Percentiles rank a stretch among this genome's conserved stretches.
Evolutionary conservation across 2,113 vertebrate species (phyloP).

Genomic region (Rhinogobius similis): DNA sequence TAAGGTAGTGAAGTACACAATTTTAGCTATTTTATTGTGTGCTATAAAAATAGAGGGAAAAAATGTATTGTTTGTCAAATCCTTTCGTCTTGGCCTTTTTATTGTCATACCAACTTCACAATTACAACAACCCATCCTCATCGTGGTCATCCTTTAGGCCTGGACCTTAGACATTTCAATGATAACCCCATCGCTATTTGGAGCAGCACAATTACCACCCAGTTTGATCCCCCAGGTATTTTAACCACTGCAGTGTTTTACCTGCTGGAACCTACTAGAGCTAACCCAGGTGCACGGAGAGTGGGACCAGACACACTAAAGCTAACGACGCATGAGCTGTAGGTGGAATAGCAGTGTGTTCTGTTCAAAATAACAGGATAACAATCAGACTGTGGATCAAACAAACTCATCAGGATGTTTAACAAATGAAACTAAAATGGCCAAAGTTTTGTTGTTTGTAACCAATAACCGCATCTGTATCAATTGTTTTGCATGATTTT

Average conservation of each 20-base stretch:
- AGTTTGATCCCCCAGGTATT: constrained; percentile 93
- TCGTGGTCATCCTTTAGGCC: constrained; percentile 85
- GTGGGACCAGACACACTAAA: constrained; percentile 41
- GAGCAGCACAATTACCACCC: constrained; percentile 87
- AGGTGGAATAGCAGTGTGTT: background rate
- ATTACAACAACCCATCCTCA: constrained; percentile 60
- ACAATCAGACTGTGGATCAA: too few species aligned
- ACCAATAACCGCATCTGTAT: background rate
- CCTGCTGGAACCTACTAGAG: constrained; percentile 69
- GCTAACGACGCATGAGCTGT: constrained; percentile 54
- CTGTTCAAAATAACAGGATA: background rate
- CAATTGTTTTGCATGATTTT: background rate
- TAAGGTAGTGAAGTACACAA: too few species aligned
- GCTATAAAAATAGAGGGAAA: background rate
- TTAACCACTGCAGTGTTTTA: constrained; percentile 79
- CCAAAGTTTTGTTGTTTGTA: too few species aligned
- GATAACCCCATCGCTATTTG: constrained; percentile 99
- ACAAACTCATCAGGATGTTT: too few species aligned
- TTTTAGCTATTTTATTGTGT: background rate
- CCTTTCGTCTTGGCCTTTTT: constrained; percentile 35
- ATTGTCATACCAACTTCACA: constrained; percentile 49
- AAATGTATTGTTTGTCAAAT: background rate
- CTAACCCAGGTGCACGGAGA: constrained; percentile 79
- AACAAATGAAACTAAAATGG: background rate
- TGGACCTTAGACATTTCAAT: constrained; percentile 99